A percentile compares a stretch with the other conserved stretches of the same genome.
phyloP scores from a whole-genome alignment of 2,797 vertebrate species.

The Platyrinchus mystaceus region DNA sequence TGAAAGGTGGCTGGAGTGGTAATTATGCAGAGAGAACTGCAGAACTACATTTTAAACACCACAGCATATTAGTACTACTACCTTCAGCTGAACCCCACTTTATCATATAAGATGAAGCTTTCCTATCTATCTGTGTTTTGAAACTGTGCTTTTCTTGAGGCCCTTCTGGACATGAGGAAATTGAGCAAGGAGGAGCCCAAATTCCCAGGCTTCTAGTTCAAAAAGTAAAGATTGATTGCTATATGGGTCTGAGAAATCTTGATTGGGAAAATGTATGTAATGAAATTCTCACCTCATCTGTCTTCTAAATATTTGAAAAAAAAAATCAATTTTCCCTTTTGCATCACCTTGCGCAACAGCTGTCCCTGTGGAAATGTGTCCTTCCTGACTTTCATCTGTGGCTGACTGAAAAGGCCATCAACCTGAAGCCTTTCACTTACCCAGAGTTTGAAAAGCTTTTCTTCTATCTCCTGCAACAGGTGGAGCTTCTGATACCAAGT shows the following conservation, averaged over 20 bases:
- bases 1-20: background rate
- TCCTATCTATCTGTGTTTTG: background rate
- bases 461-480: background rate
- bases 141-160: background rate
- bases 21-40: background rate
- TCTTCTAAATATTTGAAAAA: background rate
- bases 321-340: background rate
- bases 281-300: background rate
- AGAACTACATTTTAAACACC: background rate
- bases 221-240: background rate
- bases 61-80: background rate
- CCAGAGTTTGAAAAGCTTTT: background rate
- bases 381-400: background rate
- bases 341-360: accelerated
- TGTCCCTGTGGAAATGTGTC: background rate
- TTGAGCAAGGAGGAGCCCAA: background rate
- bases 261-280: background rate
- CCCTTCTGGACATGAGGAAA: background rate
- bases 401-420: background rate
- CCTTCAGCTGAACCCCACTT: background rate
- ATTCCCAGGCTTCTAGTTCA: background rate
- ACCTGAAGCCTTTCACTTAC: background rate
- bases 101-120: background rate
- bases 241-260: background rate
- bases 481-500: background rate